A percentile compares a stretch with the other conserved stretches of the same genome.
phyloP scores from a whole-genome alignment of 1,140 invertebrate species.

The Geopemphigus sp. region DNA sequence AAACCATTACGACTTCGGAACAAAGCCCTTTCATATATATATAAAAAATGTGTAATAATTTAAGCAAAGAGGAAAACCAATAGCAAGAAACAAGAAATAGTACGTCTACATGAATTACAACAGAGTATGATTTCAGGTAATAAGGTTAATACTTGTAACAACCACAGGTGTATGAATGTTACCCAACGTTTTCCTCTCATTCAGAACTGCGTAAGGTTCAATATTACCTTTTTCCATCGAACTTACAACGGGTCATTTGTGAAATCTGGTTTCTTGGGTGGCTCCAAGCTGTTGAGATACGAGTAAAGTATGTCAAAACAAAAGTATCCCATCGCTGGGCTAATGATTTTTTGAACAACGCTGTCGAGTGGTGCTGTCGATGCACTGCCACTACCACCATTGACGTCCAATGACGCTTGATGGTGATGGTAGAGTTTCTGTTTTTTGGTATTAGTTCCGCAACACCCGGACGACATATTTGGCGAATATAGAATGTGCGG shows the following conservation, averaged over 20 bases:
- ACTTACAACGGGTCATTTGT: constrained; percentile 95
- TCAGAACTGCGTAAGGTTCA: not conserved
- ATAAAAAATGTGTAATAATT: not conserved
- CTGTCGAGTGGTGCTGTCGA: constrained; percentile 4
- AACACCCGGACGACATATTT: constrained; percentile 79
- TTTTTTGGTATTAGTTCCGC: constrained; percentile 85
- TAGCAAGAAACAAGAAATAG: not conserved
- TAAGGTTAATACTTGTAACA: not conserved
- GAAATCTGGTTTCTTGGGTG: constrained; percentile 84
- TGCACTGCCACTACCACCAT: constrained; percentile 29
- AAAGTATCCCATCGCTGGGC: constrained; percentile 95
- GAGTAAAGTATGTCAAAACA: constrained; percentile 96
- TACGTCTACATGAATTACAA: not conserved
- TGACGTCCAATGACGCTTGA: constrained; percentile 25
- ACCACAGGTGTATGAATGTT: constrained; percentile 19
- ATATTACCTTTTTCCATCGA: constrained; percentile 41
- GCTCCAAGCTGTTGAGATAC: constrained; percentile 87
- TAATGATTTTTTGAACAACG: constrained; percentile 68
- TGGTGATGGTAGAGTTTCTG: constrained; percentile 51
- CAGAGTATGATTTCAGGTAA: not conserved
- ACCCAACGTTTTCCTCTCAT: constrained; percentile 24
- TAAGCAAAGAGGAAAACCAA: constrained; percentile 44
- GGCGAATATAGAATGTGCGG: not conserved
- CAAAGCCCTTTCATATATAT: not conserved
- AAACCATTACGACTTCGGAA: constrained; percentile 21